Evolutionary conservation across 2,888 invertebrate species (phyloP), one percentile per base, ranked within the genome.

Genomic region (Cantharis lateralis): DNA sequence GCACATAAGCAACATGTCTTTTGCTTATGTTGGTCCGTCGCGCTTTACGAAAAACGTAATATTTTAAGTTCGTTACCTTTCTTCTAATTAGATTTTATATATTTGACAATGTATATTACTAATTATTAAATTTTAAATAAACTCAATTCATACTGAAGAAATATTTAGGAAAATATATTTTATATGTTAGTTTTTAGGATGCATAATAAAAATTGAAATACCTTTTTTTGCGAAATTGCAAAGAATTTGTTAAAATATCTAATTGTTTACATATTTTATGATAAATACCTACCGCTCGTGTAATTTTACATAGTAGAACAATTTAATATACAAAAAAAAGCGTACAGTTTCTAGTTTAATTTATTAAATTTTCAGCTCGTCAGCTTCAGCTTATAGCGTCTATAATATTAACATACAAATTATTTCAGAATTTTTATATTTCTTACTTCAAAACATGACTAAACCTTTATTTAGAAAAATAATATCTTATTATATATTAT

Each of bases 1-100:
- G 85, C 78, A 85, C 85, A 84, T 87, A 86, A 86, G 78, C 78
- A 72, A 78, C 61, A 24, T 68, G 74, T 71, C 28, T 71, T 66
- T 74, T 74, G 71, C 77, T 75, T 77, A 18, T 66, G 64, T 66
- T 70, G 72, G 73, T 76, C 79, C 79, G 80, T 75, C 78, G 78
- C 77, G 80, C 79, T 80, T 78, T 78, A 80, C 78, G 71, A 80
- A 78, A 78, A 71, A 75, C 79, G 78, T 74, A 72, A 74, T 72
- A 61, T 20, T 32, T 78, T 79, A 69, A 48, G 61, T 77, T 71
- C 64, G 70, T 79, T 80, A 78, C 66, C 70, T 80, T 66, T 77
- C 76, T 80, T 79, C 77, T 77, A 79, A 81, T 78, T 82, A 83
- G 82, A 82, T 83, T 83, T 83, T 83, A 81, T 83, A 82, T 80